phyloP scores from a whole-genome alignment of 2,113 vertebrate genomes.

The Agapornis roseicollis region DNA sequence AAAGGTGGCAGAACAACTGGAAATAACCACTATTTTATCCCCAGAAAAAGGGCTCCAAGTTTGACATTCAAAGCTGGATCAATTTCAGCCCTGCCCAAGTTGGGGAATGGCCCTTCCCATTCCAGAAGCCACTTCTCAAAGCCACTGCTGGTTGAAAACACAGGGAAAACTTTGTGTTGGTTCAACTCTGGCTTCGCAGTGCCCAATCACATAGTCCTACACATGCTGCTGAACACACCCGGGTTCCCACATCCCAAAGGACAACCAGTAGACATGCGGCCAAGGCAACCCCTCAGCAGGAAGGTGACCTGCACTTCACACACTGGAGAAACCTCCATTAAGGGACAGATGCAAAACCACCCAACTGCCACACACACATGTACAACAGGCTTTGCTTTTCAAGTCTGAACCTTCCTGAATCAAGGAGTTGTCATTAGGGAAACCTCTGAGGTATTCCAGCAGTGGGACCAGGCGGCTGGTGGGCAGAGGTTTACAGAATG shows the following conservation, averaged over 20 bases:
- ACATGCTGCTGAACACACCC: neutral
- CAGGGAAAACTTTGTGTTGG: neutral
- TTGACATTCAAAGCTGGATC: neutral
- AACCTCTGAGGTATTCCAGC: neutral
- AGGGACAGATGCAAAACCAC: neutral
- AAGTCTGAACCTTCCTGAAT: neutral
- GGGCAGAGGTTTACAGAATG: neutral
- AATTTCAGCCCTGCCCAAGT: neutral
- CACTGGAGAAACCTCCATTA: rapidly evolving
- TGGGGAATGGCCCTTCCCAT: neutral
- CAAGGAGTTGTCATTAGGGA: neutral
- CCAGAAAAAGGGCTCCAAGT: neutral
- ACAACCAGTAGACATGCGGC: rapidly evolving
- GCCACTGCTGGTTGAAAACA: neutral
- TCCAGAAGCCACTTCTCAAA: neutral
- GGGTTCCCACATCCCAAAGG: rapidly evolving
- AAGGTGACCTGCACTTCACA: neutral
- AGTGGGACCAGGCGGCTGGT: neutral
- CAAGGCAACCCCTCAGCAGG: neutral
- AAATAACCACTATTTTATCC: neutral
- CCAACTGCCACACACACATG: neutral
- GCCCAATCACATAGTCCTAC: neutral
- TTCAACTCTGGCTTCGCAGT: neutral
- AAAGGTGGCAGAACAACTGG: neutral
- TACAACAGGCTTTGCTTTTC: neutral